Evolutionary conservation across 2,113 vertebrate species (phyloP).

Genomic region (Psittacus erithacus): DNA sequence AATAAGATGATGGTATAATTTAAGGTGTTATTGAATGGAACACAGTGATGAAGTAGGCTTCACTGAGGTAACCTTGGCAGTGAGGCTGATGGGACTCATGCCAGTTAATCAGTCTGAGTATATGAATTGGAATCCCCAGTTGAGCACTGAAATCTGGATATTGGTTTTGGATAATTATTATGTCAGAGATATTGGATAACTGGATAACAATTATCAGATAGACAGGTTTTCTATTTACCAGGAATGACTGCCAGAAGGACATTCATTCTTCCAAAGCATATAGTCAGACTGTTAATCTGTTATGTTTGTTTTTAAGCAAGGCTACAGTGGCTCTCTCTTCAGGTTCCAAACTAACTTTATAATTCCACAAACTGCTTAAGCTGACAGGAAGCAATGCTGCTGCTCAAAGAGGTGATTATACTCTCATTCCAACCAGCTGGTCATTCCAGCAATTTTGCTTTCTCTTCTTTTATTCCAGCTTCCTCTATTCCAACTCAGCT

Average conservation of each 20-base stretch:
- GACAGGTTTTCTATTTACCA: background rate
- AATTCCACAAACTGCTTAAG: background rate
- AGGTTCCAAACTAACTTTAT: background rate
- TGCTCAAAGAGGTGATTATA: background rate
- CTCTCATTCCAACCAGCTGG: background rate
- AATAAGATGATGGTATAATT: slow-evolving; percentile 4
- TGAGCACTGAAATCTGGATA: slow-evolving; percentile 46
- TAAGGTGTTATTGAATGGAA: background rate
- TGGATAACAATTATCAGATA: background rate
- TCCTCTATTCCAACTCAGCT: background rate
- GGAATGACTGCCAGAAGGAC: background rate
- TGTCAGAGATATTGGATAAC: background rate
- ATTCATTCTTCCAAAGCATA: background rate
- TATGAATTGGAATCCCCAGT: slow-evolving; percentile 46
- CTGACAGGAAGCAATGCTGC: background rate
- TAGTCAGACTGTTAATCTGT: background rate
- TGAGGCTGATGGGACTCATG: background rate
- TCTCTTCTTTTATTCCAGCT: background rate
- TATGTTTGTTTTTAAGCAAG: background rate
- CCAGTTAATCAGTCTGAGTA: slow-evolving; percentile 62
- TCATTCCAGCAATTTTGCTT: background rate
- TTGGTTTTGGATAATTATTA: slow-evolving; percentile 5
- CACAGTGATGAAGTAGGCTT: background rate
- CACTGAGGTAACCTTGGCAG: slow-evolving; percentile 43
- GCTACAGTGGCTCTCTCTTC: background rate